Evolutionary conservation across 2,113 vertebrate species (phyloP), one percentile per base, ranked within the genome.

Genomic region (Sterrhoptilus dennistouni): DNA sequence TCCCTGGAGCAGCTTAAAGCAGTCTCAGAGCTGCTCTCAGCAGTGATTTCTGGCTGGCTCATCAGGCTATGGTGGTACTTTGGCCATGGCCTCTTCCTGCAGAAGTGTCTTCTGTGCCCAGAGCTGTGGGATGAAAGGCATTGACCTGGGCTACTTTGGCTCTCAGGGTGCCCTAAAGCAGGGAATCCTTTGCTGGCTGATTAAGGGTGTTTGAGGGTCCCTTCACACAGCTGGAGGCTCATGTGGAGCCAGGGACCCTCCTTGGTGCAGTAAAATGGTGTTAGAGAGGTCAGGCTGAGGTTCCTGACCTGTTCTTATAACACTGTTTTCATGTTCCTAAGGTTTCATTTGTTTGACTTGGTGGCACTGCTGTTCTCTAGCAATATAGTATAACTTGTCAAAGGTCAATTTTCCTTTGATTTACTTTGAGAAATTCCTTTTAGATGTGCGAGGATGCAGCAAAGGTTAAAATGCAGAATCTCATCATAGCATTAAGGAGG

Each of bases 211-310:
- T 57, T 45, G 40, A 57, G 38, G 42, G 12, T 81, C 42, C 17
- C 65, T 56, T 74, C 42, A 49, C 7, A 16, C 10, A 57, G 59
- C 64, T 4, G 0, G 68, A 74, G 68, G 31, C 71, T 93, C 83
- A 20, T 0, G 0, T 25, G 0, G 3, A 70, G 47, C 42, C 45
- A 53, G 50, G 74, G 38, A 35, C 27, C 14, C 21, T 94, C 20
- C 53, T 40, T 52, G 49, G 33, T 5, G 6, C 12, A 56, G 21
- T 3, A 31, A 31, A 14, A 20, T 49, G 38, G 6, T n/a, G 22
- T 45, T 77, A 28, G 45, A 11, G 9, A 35, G 25, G 44, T 17
- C 18, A 27, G 56, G 59, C 57, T 36, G 44, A 54, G 19, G 11
- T 63, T 35, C 38, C 64, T 75, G 81, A 59, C 72, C 45, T 63